Conservation (phyloP, 2,888 invertebrate species). For the Drosophila kambysellisi region DNA sequence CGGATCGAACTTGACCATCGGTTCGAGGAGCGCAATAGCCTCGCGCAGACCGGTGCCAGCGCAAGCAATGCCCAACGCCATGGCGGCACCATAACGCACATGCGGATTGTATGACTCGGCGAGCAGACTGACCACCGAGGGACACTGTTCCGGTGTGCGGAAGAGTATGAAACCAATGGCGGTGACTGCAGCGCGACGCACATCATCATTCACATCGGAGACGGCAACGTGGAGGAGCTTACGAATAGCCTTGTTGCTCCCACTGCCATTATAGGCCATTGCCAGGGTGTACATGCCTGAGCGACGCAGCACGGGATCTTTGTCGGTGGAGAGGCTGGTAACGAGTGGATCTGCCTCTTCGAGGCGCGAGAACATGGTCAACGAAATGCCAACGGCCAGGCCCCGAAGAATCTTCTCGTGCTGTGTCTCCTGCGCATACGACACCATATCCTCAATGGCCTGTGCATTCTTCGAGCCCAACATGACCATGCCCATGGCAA, state of each 20-base stretch:
- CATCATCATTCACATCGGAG: constrained; percentile 99
- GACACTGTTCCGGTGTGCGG: constrained; percentile 97
- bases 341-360: constrained; percentile 98
- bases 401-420: constrained; percentile 99
- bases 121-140: constrained; percentile 97
- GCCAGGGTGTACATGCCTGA: constrained; percentile 99
- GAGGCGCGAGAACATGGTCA: constrained; percentile 98
- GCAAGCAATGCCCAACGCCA: constrained; percentile 99
- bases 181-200: constrained; percentile 98
- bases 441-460: constrained; percentile 97
- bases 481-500: constrained; percentile 99
- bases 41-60: constrained; percentile 99
- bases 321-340: constrained; percentile 94
- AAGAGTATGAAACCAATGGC: constrained; percentile 99
- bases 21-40: constrained; percentile 97
- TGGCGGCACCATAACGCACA: constrained; percentile 99
- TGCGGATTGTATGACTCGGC: constrained; percentile 99
- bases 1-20: constrained; percentile 98
- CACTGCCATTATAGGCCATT: constrained; percentile 99
- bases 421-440: constrained; percentile 94
- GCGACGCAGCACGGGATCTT: constrained; percentile 96
- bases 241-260: constrained; percentile 98
- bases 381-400: constrained; percentile 97
- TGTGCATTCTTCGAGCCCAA: constrained; percentile 96
- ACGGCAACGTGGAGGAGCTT: constrained; percentile 98